phyloP scores from a whole-genome alignment of 2,797 vertebrate species.

The Otolemur crassicaudatus region DNA sequence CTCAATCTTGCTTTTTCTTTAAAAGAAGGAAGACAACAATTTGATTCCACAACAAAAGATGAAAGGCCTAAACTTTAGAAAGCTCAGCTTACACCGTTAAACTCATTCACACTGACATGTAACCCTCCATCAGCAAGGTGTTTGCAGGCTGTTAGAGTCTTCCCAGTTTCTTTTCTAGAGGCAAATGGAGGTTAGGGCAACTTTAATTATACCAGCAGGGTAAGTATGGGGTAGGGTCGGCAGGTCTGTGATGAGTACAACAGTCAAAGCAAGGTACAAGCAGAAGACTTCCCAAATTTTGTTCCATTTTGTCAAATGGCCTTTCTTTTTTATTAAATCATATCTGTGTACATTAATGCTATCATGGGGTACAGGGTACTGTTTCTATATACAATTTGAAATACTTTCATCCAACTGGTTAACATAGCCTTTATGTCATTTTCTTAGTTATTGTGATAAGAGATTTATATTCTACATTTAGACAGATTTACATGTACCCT shows the following conservation, averaged over 20 bases:
- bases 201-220: background rate
- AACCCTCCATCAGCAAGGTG: background rate
- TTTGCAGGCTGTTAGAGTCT: background rate
- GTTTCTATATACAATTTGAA: too few species aligned
- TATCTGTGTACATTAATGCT: too few species aligned
- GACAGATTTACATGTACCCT: too few species aligned
- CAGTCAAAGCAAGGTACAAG: background rate
- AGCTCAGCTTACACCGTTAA: background rate
- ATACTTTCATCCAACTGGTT: too few species aligned
- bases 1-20: background rate
- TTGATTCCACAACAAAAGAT: background rate
- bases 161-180: background rate
- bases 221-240: too few species aligned
- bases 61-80: background rate
- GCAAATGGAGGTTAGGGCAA: background rate
- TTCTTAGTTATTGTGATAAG: too few species aligned
- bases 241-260: background rate
- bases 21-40: background rate
- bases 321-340: background rate
- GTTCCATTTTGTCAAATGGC: background rate
- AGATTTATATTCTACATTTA: too few species aligned
- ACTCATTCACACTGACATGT: background rate
- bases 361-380: too few species aligned
- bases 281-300: background rate
- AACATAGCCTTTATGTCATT: too few species aligned